Base-by-base conservation (phyloP, 2,888 invertebrate species). In the Cremastinae sp. region DNA sequence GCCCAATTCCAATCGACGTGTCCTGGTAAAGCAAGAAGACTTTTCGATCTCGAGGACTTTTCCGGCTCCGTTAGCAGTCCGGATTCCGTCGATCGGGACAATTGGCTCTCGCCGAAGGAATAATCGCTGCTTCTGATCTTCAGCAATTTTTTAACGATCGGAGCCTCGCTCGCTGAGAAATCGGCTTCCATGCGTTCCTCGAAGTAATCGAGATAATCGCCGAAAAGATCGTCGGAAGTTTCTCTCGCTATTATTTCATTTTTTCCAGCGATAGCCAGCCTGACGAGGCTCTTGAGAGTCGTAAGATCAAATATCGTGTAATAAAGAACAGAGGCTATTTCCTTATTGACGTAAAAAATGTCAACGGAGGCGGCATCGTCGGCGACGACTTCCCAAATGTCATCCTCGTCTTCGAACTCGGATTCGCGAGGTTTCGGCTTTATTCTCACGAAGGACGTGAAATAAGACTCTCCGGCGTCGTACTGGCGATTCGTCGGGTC, bases 321-420 rank as follows among this genome's bases (percentile, higher is more conserved):
- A 81, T 92, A 92, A 86, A 94, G 90, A 12, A 91, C 91, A 76
- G 93, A 92, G 81, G 92, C 92, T 51, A 93, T 90, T 7, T 92
- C 93, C 80, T 92, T 89, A 5, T 90, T 89, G 1, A 91, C 90
- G 84, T 94, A 94, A 87, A 93, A 93, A 79, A 91, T 88, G 79
- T 93, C 93, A 41, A 93, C 88, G 5, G 91, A 87, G 51, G 91
- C 91, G 0, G 91, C 90, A 81, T 91, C 90, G 3, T 91, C 90
- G 51, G 76, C 7, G 10, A 83, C 5, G 56, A 78, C 34, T 72
- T 78, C 80, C 51, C 72, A 73, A 3, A 73, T 18, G 45, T 77
- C 78, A 7, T 64, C 43, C 1, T 58, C 28, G 9, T 78, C 75
- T 3, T 74, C 53, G 0, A 7, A 18, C 2, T 79, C 8, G 69